Evolutionary conservation across 2,113 vertebrate genomes (phyloP).

Genomic region (Aythya baeri): DNA sequence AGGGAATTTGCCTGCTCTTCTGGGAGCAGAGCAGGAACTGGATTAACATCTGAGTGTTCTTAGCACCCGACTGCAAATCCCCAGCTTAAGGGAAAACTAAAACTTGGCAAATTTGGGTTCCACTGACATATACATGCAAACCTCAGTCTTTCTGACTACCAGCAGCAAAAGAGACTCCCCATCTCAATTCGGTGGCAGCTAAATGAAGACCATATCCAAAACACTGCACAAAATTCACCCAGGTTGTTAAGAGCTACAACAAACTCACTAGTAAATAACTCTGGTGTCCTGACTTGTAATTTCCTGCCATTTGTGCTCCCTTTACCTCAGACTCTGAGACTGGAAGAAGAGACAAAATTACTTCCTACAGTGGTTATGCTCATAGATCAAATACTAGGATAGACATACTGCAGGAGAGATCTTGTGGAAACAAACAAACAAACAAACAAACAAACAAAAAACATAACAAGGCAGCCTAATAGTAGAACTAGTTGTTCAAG

Average conservation of each 20-base stretch:
- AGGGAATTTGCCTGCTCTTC: not conserved
- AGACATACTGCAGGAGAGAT: not conserved
- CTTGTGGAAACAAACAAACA: not conserved
- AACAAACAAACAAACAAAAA: not conserved
- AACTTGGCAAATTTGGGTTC: not conserved
- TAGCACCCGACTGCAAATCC: not conserved
- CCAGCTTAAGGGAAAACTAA: not conserved
- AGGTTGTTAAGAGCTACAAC: not conserved
- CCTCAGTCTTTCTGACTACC: not conserved
- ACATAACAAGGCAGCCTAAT: not conserved
- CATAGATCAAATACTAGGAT: not conserved
- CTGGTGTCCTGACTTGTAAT: rapidly evolving
- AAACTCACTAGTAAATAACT: not conserved
- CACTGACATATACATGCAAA: not conserved
- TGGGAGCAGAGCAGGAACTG: not conserved
- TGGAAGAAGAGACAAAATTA: not conserved
- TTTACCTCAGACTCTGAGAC: not conserved
- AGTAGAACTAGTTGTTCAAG: not conserved
- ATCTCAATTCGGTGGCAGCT: not conserved
- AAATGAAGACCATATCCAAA: not conserved
- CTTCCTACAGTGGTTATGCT: not conserved
- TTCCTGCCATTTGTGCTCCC: not conserved
- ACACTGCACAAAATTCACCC: not conserved
- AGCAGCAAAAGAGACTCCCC: not conserved
- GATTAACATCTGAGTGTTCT: not conserved